A percentile compares a stretch with the other conserved stretches of the same genome.
Evolutionary conservation across 2,113 vertebrate species (phyloP).

Genomic region (Desmodus rotundus): DNA sequence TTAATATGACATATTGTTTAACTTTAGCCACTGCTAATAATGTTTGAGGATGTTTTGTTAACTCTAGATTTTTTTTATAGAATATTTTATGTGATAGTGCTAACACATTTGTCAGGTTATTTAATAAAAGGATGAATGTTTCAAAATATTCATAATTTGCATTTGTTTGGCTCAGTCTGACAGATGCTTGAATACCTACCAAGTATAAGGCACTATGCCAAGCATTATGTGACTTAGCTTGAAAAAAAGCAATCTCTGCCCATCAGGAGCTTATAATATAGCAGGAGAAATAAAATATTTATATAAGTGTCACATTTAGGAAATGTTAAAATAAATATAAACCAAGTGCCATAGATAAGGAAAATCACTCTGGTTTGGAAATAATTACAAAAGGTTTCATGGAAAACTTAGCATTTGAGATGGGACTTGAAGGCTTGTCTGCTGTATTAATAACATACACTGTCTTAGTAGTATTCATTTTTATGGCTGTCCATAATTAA

Average conservation of each 20-base stretch:
- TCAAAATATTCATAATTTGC: constrained; percentile 18
- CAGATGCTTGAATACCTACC: constrained; percentile 38
- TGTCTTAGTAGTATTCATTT: constrained; percentile 40
- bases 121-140: constrained; percentile 15
- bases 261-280: constrained; percentile 19
- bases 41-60: background rate
- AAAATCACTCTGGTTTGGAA: constrained; percentile 25
- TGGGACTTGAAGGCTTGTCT: constrained; percentile 27
- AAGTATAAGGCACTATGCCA: constrained; percentile 1
- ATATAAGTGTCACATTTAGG: background rate
- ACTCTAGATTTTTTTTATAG: constrained; percentile 19
- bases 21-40: background rate
- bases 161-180: constrained; percentile 34
- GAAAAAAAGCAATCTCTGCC: constrained; percentile 12
- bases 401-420: constrained; percentile 27
- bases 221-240: background rate
- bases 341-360: background rate
- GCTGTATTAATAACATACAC: background rate
- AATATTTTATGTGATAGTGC: background rate
- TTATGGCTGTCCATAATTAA: constrained; percentile 33
- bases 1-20: constrained; percentile 2
- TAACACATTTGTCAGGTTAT: constrained; percentile 16
- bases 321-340: constrained; percentile 35
- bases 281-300: constrained; percentile 44
- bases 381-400: constrained; percentile 41